Evolutionary conservation across 1,140 invertebrate genomes (phyloP), one percentile per base, ranked within the genome.

Genomic region (Globodera ellingtonae): DNA sequence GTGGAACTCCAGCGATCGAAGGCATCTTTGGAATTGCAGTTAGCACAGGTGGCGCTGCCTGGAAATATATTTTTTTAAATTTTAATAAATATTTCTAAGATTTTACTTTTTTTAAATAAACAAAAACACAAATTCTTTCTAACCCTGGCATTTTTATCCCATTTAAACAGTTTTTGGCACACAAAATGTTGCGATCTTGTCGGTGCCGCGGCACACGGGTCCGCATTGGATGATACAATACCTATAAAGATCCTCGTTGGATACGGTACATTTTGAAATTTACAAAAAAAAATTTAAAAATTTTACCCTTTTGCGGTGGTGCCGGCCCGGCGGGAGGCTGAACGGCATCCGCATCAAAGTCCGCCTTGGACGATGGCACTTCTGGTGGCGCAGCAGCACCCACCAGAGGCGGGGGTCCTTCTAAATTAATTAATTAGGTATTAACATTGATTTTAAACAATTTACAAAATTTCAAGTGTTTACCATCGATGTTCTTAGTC

Each of bases 11-110:
- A 9, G 83, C 66, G 48, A 84, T 84, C 9, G 82, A 75, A 8
- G 83, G 83, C 24, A 84, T 84, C 67, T 86, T 70, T 15, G 82
- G 80, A 35, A 84, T 24, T 56, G 70, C 84, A 1, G 82, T 67
- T n/a, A 78, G 62, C 24, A 84, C 76, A 24, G 75, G 82, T 18
- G 82, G 82, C 21, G 82, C 82, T 6, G 75, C 66, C 82, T 80
- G 10, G 15, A 70, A 48, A 70, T 9, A 44, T 70, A 10, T 70
- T 44, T 4, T 70, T 48, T 46, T 9, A 70, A 70, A 70, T 46
- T 70, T 8, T 70, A 3, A 46, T 1, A 70, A 6, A 70, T 52
- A 13, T 52, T 35, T 35, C 52, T 6, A 52, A n/a, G n/a, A n/a
- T n/a, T n/a, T n/a, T n/a, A n/a, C n/a, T n/a, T n/a, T n/a, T n/a